A percentile compares a stretch with the other conserved stretches of the same genome.
Evolutionary conservation across 2,888 invertebrate genomes (phyloP).

Genomic region (Cantharis lateralis): DNA sequence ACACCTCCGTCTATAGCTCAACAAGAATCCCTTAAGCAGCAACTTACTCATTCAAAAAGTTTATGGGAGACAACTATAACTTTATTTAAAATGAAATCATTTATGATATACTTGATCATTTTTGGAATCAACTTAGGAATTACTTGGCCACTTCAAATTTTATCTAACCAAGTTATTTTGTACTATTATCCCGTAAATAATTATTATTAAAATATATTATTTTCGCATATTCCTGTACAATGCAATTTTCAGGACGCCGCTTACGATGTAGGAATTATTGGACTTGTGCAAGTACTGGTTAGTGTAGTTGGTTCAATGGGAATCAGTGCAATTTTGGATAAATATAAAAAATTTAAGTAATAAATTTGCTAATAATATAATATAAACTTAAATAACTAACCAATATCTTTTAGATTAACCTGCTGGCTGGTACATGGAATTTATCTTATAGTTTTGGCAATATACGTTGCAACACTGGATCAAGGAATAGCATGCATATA

Average conservation of each 20-base stretch:
- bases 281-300: not conserved
- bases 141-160: not conserved
- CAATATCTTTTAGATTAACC: not conserved
- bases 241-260: not conserved
- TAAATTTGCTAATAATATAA: not conserved
- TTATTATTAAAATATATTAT: not conserved
- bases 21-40: not conserved
- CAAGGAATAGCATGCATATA: not conserved
- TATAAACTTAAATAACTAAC: not conserved
- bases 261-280: not conserved
- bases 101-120: not conserved
- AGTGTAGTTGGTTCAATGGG: not conserved
- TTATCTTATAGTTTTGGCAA: not conserved
- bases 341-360: not conserved
- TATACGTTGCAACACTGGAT: not conserved
- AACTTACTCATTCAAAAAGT: not conserved
- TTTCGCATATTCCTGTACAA: not conserved
- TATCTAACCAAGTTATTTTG: not conserved
- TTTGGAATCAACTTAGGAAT: not conserved
- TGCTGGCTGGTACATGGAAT: not conserved
- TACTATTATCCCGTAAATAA: not conserved
- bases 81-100: not conserved
- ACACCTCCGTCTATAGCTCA: not conserved
- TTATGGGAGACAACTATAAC: not conserved
- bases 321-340: not conserved